These are phyloP conservation scores for Smittia sp. DNA, from an alignment of 2,888 invertebrate species.

Conservation along the genomic window DNA sequence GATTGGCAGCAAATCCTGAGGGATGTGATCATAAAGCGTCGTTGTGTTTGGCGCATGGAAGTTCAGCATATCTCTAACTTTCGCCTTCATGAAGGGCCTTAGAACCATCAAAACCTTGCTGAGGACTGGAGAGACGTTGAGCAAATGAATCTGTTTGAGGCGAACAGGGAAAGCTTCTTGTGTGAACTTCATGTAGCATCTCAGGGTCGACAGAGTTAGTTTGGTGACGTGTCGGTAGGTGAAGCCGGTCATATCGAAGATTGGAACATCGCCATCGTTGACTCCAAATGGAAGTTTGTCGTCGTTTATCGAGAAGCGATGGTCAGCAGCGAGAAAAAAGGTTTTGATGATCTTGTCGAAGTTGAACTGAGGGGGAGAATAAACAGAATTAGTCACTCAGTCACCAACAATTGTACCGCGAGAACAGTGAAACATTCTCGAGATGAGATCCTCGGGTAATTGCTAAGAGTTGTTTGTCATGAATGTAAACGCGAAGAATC, in stretches of 20 bases:
- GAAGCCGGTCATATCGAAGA: conserved; percentile 67
- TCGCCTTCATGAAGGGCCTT: conserved; percentile 62
- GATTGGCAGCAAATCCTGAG: conserved; percentile 62
- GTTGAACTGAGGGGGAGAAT: conserved; percentile 54
- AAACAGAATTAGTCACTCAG: too few relatives aligned
- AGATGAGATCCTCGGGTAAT: too few relatives aligned
- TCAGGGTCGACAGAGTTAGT: conserved; percentile 58
- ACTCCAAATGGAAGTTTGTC: conserved; percentile 59
- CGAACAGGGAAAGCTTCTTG: conserved; percentile 70
- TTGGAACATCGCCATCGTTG: conserved; percentile 66
- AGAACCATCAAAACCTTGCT: conserved; percentile 59
- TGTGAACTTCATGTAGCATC: conserved; percentile 70
- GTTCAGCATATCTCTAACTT: conserved; percentile 56
- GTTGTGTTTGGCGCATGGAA: conserved; percentile 63
- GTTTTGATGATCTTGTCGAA: conserved; percentile 66
- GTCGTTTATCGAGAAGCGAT: conserved; percentile 59
- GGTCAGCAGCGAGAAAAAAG: conserved; percentile 71
- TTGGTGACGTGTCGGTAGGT: conserved; percentile 61
- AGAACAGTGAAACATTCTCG: too few relatives aligned
- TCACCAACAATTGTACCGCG: too few relatives aligned
- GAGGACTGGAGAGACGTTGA: conserved; percentile 57
- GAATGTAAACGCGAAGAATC: too few relatives aligned
- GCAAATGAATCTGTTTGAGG: conserved; percentile 63
- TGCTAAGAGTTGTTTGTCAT: too few relatives aligned
- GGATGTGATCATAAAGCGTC: conserved; percentile 62